These are phyloP conservation scores for Erythrolamprus reginae DNA, from an alignment of 2,113 vertebrate genomes.

Conservation along the genomic window DNA sequence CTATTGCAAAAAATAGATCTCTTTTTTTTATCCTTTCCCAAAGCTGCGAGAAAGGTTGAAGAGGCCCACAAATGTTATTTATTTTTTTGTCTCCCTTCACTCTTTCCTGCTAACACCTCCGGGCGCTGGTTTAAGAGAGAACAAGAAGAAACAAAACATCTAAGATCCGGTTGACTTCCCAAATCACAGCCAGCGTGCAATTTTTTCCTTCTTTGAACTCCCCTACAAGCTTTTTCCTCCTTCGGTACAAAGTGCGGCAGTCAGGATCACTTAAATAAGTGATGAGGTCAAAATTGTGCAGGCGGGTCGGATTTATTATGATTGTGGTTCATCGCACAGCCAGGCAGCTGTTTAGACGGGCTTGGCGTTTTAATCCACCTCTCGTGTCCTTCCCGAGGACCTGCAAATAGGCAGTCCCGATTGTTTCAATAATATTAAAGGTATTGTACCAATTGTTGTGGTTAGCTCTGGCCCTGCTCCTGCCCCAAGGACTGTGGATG, in stretches of 20 bases:
- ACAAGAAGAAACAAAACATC: not conserved
- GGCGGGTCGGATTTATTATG: not conserved
- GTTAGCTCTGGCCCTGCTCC: no score
- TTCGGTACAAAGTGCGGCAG: not conserved
- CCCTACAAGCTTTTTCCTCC: not conserved
- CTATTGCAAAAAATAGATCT: not conserved
- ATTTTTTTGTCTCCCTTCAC: not conserved
- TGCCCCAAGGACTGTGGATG: no score
- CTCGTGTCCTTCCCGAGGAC: not conserved
- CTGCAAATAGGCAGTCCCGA: not conserved
- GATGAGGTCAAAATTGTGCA: not conserved
- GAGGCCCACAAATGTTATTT: not conserved
- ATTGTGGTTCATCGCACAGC: not conserved
- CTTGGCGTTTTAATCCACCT: not conserved
- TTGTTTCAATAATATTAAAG: not conserved
- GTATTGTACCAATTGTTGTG: not conserved
- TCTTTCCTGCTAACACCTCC: not conserved
- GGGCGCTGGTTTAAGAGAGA: not conserved
- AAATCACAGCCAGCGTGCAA: not conserved
- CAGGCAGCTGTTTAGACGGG: not conserved
- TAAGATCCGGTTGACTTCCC: not conserved
- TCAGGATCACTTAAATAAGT: not conserved
- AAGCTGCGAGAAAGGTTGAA: not conserved
- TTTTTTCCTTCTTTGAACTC: not conserved
- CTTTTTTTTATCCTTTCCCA: not conserved